A percentile compares a stretch with the other conserved stretches of the same genome.
Conservation (phyloP, 2,113 vertebrate species). For the Ageneiosus marmoratus region DNA sequence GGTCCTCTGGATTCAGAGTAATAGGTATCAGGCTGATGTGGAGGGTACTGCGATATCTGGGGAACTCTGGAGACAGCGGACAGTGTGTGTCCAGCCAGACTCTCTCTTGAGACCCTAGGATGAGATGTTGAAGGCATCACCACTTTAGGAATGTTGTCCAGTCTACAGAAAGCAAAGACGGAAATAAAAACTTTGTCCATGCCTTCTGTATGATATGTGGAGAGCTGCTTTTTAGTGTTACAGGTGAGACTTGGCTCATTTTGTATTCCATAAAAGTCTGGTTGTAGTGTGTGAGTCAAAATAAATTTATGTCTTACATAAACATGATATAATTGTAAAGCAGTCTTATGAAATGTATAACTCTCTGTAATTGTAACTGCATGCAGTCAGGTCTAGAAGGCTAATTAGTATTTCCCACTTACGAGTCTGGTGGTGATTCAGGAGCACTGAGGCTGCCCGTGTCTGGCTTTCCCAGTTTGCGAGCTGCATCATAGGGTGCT, state of each 20-base stretch:
- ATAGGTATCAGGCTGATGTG: constrained; percentile 84
- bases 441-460: constrained; percentile 86
- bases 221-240: neutral
- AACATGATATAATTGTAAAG: neutral
- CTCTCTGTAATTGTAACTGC: neutral
- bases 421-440: constrained; percentile 92
- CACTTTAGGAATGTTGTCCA: constrained; percentile 78
- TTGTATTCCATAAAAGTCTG: neutral
- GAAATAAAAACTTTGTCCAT: too few species aligned
- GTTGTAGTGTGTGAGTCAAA: neutral
- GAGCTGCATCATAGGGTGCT: constrained; percentile 78
- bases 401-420: constrained; percentile 54
- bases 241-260: neutral
- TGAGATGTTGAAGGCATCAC: constrained; percentile 81
- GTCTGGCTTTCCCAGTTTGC: constrained; percentile 87
- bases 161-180: constrained; percentile 62
- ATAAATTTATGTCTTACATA: neutral
- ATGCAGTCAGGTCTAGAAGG: neutral
- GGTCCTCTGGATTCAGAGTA: constrained; percentile 80
- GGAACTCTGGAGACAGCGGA: constrained; percentile 84
- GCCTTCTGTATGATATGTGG: neutral
- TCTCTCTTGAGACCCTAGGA: constrained; percentile 73
- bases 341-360: neutral
- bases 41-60: constrained; percentile 75
- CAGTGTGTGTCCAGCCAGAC: constrained; percentile 83